Base-by-base conservation (phyloP, 2,113 vertebrate genomes). In the Pelecanus crispus region DNA sequence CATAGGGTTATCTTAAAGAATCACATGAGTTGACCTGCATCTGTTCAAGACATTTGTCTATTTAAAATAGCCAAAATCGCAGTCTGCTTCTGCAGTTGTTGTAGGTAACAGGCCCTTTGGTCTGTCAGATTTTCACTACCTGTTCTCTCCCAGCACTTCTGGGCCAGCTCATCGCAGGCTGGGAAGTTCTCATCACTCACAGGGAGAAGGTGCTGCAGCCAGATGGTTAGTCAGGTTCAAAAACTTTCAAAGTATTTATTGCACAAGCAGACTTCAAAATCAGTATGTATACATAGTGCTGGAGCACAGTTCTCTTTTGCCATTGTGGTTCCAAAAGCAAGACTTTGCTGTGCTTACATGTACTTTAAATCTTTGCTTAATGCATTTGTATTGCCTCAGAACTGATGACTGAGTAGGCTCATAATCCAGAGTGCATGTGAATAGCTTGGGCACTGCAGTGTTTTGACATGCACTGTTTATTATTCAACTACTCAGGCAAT, bases 401-500 rank as follows among this genome's bases (percentile, higher is more conserved):
- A 77, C n/a, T 31, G 62, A 25, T 55, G 84, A 85, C 84, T 53
- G 84, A 87, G 58, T 44, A n/a, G 74, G 71, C 53, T 95, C 24
- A 62, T 84, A 95, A 66, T 18, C 74, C 36, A 3, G 38, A 26
- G 83, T 26, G 83, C 18, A 62, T 91, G 58, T 12, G 85, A 82
- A 81, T 61, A 88, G 82, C 89, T 81, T 2, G 21, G 67, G 59
- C 44, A 36, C 79, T 81, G 77, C 45, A 92, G 91, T 28, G 2
- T 92, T 96, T 68, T 85, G 94, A 95, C 90, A 77, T 40, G 56
- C 84, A 82, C 68, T 85, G 87, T 84, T 95, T 97, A 82, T 92
- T 97, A 97, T 97, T 95, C 88, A 94, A 49, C 96, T 80, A 75
- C 94, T 97, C 96, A 91, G 74, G 83, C 94, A 94, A 92, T 92